A percentile compares a stretch with the other conserved stretches of the same genome.
Conservation (phyloP, 2,113 vertebrate species). For the Ellobius talpinus region DNA sequence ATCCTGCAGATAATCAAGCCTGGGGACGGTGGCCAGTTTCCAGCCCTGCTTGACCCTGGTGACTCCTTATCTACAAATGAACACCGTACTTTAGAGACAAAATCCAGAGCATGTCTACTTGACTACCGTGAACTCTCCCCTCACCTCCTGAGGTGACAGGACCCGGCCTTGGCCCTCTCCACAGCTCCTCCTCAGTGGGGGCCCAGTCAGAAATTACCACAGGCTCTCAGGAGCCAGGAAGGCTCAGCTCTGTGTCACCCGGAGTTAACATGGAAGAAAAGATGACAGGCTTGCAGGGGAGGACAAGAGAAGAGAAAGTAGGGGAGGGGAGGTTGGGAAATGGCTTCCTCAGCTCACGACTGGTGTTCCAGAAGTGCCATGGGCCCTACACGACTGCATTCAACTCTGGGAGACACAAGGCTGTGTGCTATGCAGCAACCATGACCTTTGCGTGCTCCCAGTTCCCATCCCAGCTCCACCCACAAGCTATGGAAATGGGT, state of each 20-base stretch:
- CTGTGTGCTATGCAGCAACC: rapidly evolving
- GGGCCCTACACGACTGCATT: background rate
- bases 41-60: background rate
- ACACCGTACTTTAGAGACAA: background rate
- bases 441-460: background rate
- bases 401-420: background rate
- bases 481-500: background rate
- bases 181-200: background rate
- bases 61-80: slow-evolving; percentile 14
- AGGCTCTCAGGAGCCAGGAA: background rate
- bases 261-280: background rate
- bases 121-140: background rate
- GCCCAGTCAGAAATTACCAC: background rate
- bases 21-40: background rate
- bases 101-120: background rate
- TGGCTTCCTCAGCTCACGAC: background rate
- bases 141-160: background rate
- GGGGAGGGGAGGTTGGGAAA: background rate
- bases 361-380: background rate
- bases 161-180: background rate
- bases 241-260: slow-evolving; percentile 2
- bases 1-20: background rate
- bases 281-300: background rate
- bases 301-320: background rate
- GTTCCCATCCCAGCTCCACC: background rate